Conservation (phyloP, 2,113 vertebrate genomes). For the Sisor rabdophorus region DNA sequence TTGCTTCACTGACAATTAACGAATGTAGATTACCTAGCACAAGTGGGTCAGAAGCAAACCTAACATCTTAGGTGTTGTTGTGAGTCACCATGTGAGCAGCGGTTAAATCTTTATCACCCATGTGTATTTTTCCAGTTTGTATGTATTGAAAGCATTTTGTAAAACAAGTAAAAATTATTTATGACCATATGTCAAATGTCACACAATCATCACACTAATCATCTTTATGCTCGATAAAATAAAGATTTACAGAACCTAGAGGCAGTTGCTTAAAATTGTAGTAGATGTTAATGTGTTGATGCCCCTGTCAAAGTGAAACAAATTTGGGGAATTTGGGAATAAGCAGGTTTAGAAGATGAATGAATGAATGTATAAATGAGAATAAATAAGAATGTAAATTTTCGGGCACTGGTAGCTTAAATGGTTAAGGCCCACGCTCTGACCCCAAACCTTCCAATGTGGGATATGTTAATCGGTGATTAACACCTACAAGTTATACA, state of each 20-base stretch:
- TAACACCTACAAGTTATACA: too few species aligned
- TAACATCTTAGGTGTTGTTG: neutral
- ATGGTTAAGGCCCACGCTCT: too few species aligned
- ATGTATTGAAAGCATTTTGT: neutral
- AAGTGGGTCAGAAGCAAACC: neutral
- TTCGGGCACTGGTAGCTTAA: too few species aligned
- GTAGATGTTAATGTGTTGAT: too few species aligned
- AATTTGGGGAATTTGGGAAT: too few species aligned
- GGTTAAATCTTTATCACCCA: constrained; percentile 37
- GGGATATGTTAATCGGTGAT: too few species aligned
- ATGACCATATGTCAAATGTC: constrained; percentile 34
- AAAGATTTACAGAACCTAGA: neutral
- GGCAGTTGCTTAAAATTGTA: neutral
- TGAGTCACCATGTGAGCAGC: neutral
- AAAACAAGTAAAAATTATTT: constrained; percentile 22
- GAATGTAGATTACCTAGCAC: neutral
- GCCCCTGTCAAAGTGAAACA: too few species aligned
- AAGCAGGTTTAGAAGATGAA: too few species aligned
- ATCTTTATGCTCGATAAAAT: too few species aligned
- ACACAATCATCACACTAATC: constrained; percentile 15
- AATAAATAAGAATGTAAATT: too few species aligned
- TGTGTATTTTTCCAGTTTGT: constrained; percentile 43
- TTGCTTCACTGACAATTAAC: neutral
- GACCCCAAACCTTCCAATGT: too few species aligned
- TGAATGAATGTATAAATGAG: too few species aligned